Evolutionary conservation across 2,888 invertebrate species (phyloP).

Genomic region (Andrena fulva): DNA sequence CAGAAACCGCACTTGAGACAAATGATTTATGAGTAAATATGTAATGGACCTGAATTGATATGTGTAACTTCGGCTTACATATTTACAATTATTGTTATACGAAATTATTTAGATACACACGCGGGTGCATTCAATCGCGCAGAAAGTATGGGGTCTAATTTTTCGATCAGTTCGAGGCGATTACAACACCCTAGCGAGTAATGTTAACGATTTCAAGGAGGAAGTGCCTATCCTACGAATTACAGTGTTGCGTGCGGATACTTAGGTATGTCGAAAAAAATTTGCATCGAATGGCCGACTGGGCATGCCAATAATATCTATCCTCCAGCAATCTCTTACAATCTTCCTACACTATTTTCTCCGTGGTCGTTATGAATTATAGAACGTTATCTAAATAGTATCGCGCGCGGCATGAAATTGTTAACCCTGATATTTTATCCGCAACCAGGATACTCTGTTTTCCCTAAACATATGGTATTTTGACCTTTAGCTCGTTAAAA

Average conservation of each 20-base stretch:
- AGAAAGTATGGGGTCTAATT: background rate
- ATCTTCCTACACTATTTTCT: constrained; percentile 54
- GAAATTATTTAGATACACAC: too few species aligned
- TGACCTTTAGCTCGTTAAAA: background rate
- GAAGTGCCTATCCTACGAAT: constrained; percentile 38
- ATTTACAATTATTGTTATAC: too few species aligned
- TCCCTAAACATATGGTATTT: background rate
- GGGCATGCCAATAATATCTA: constrained; percentile 47
- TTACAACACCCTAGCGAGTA: constrained; percentile 28
- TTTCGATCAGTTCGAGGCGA: constrained; percentile 8
- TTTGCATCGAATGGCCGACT: constrained; percentile 42
- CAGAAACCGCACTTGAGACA: background rate
- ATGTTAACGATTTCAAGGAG: constrained; percentile 41
- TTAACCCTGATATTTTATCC: constrained; percentile 10
- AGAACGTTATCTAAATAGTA: constrained; percentile 51
- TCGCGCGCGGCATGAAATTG: constrained; percentile 30
- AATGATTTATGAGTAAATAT: too few species aligned
- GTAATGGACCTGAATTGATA: too few species aligned
- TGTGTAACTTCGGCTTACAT: too few species aligned
- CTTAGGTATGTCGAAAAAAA: constrained; percentile 39
- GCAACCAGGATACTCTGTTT: constrained; percentile 2
- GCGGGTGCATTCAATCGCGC: background rate
- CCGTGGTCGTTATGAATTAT: constrained; percentile 44
- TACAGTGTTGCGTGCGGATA: constrained; percentile 32
- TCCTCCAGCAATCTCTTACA: constrained; percentile 43